A percentile compares a stretch with the other conserved stretches of the same genome.
These are phyloP conservation scores for Suncus etruscus DNA, from an alignment of 2,113 vertebrate species.

Conservation along the genomic window DNA sequence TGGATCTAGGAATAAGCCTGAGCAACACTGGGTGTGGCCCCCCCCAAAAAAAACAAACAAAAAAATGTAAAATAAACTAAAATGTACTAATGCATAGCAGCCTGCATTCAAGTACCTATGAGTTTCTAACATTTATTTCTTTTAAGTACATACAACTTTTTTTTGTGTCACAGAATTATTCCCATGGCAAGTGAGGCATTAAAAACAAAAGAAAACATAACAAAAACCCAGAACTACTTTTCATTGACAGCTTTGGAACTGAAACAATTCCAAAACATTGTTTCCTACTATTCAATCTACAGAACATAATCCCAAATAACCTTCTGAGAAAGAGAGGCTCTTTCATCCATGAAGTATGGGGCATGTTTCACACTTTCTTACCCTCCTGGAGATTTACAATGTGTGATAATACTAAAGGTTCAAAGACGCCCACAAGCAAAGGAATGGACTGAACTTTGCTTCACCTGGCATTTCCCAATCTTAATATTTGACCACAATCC, in stretches of 20 bases:
- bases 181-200: not conserved
- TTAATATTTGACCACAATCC: not conserved
- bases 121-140: constrained; percentile 2
- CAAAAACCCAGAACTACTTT: not conserved
- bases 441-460: not conserved
- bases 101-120: not conserved
- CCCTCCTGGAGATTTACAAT: not conserved
- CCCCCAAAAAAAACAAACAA: too few relatives aligned
- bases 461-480: not conserved
- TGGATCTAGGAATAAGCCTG: too few relatives aligned
- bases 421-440: not conserved
- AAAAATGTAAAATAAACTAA: not conserved
- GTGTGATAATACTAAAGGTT: not conserved
- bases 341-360: not conserved
- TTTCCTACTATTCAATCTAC: not conserved
- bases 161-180: constrained; percentile 1
- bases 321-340: not conserved
- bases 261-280: not conserved
- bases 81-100: not conserved
- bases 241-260: not conserved
- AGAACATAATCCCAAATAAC: not conserved
- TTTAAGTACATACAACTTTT: not conserved
- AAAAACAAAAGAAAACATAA: not conserved
- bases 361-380: not conserved
- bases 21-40: too few relatives aligned